Evolutionary conservation across 2,888 invertebrate species (phyloP).

Genomic region (Phania funesta): DNA sequence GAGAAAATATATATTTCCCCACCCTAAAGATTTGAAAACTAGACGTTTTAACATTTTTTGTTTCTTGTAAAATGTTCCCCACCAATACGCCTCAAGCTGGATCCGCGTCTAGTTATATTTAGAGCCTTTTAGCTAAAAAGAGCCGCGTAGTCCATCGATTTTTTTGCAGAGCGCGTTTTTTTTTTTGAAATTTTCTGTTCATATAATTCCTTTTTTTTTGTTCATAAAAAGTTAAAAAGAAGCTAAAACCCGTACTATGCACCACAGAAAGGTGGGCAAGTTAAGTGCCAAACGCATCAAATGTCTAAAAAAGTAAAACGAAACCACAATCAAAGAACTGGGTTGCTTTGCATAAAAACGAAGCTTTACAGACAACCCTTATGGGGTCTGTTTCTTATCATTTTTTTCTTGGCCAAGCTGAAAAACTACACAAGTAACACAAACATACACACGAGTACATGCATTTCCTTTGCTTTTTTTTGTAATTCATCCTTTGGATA

Average conservation of each 20-base stretch:
- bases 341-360: conserved; percentile 58
- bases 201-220: background rate
- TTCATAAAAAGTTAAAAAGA: background rate
- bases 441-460: background rate
- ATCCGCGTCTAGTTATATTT: too few species aligned
- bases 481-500: conserved; percentile 47
- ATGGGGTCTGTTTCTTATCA: conserved; percentile 1
- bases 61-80: too few species aligned
- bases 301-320: background rate
- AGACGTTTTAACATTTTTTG: too few species aligned
- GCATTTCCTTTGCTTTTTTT: background rate
- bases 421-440: background rate
- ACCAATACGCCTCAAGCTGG: too few species aligned
- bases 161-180: too few species aligned
- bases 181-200: too few species aligned
- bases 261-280: background rate
- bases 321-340: conserved; percentile 61
- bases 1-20: too few species aligned
- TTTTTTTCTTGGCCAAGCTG: conserved; percentile 36
- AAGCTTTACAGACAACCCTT: conserved; percentile 52
- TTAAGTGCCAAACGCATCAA: background rate
- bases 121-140: too few species aligned
- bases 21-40: too few species aligned
- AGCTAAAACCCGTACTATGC: conserved; percentile 25
- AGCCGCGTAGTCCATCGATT: too few species aligned